Base-by-base conservation (phyloP, 2,888 invertebrate species). In the Leptura quadrifasciata region DNA sequence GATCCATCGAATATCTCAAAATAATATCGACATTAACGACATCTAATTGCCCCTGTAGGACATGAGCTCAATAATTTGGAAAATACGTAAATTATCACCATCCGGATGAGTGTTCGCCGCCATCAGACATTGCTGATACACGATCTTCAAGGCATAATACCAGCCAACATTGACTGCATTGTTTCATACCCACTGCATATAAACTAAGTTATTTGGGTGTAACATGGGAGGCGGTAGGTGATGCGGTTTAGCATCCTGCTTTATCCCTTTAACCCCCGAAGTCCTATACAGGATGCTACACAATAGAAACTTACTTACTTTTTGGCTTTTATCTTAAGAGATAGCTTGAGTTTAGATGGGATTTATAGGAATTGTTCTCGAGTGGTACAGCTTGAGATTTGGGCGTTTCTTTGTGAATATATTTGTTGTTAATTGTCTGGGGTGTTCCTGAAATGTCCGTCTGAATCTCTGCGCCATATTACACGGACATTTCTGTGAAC, bases 151-250 rank as follows among this genome's bases (percentile, higher is more conserved):
- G 27, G 60, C 60, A 61, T 31, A 31, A 61, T 17, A 61, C 60
- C 60, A 61, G 60, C 60, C 60, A 17, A 18, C 31, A 61, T 61
- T 61, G 60, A 17, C 60, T 61, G 31, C 60, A 61, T 61, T 61
- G 60, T 61, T 61, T 61, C 20, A 21, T 21, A 21, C 15, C 57
- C 47, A 20, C 64, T 47, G 64, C 47, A 47, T 64, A 47, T 47
- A 64, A 47, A 63, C 55, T 67, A 67, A 55, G 57, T 57, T 57
- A 35, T 57, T 68, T 68, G 68, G 68, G 57, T 57, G 68, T 68
- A 68, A 68, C 68, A 57, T 18, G 68, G 68, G 9, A 57, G 57
- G 35, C 31, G 68, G 68, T 67, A 55, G 68, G 68, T 68, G 68
- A 17, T 68, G 68, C 57, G 57, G 68, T 68, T 68, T 57, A 54